phyloP scores from a whole-genome alignment of 2,888 invertebrate species.

The Doris montereyensis region DNA sequence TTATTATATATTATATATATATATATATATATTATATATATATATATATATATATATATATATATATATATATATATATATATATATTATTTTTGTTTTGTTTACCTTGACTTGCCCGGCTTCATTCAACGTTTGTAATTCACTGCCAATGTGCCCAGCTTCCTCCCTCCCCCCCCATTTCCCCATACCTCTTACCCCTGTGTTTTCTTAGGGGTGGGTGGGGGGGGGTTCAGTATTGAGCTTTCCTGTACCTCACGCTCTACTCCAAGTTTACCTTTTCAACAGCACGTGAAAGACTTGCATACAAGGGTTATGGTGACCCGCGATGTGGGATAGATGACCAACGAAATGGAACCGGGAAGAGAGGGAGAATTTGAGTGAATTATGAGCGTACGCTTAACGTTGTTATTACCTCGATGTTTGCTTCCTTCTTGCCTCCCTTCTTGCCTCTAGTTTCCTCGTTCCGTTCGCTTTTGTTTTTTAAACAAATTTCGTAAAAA shows the following conservation, averaged over 20 bases:
- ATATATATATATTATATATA: background rate
- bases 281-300: too few relatives aligned
- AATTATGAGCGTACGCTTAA: too few relatives aligned
- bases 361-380: too few relatives aligned
- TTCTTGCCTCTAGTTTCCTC: too few relatives aligned
- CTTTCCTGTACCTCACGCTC: background rate
- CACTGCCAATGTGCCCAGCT: constrained; percentile 60
- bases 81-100: background rate
- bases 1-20: background rate
- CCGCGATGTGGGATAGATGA: too few relatives aligned
- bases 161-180: background rate
- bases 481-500: too few relatives aligned
- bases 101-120: background rate
- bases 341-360: too few relatives aligned
- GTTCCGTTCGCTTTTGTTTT: too few relatives aligned
- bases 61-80: background rate
- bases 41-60: background rate
- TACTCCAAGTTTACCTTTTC: background rate
- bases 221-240: background rate
- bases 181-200: background rate
- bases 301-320: too few relatives aligned
- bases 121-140: constrained; percentile 63
- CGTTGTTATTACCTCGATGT: too few relatives aligned
- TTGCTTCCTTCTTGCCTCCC: too few relatives aligned
- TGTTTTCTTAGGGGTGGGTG: background rate